A percentile compares a stretch with the other conserved stretches of the same genome.
Conservation (phyloP, 2,797 vertebrate species). For the Hyperoplus lanceolatus region DNA sequence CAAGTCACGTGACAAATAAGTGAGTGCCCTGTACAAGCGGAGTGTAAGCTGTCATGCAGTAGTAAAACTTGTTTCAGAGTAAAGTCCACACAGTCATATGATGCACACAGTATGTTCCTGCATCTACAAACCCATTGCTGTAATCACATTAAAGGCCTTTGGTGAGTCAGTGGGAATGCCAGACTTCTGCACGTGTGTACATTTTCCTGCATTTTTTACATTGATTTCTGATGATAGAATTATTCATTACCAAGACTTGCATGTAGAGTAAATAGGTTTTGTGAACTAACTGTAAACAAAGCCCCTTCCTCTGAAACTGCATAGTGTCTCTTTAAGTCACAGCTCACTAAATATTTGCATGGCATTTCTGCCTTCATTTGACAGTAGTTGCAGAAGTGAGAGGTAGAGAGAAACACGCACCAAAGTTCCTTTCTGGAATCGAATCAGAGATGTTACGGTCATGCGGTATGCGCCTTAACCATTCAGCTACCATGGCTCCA, state of each 20-base stretch:
- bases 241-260: no score
- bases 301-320: no score
- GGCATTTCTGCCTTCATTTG: neutral
- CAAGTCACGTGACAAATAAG: slow-evolving; percentile 4
- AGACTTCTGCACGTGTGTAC: slow-evolving; percentile 20
- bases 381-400: neutral
- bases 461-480: no score
- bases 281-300: no score
- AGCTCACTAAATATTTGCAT: no score
- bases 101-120: slow-evolving; percentile 14
- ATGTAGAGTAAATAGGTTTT: no score
- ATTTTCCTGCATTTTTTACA: slow-evolving; percentile 7
- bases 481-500: no score
- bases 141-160: slow-evolving; percentile 68
- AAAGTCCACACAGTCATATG: slow-evolving; percentile 73
- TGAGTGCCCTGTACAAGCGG: neutral
- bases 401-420: no score
- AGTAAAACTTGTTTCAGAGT: slow-evolving; percentile 58
- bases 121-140: slow-evolving; percentile 28
- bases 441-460: no score
- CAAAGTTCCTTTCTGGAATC: neutral
- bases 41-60: slow-evolving; percentile 8
- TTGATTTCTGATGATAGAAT: no score
- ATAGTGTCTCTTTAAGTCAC: no score
- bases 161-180: slow-evolving; percentile 44